A percentile compares a stretch with the other conserved stretches of the same genome.
Evolutionary conservation across 2,888 invertebrate species (phyloP).

Genomic region (Trilocha varians): DNA sequence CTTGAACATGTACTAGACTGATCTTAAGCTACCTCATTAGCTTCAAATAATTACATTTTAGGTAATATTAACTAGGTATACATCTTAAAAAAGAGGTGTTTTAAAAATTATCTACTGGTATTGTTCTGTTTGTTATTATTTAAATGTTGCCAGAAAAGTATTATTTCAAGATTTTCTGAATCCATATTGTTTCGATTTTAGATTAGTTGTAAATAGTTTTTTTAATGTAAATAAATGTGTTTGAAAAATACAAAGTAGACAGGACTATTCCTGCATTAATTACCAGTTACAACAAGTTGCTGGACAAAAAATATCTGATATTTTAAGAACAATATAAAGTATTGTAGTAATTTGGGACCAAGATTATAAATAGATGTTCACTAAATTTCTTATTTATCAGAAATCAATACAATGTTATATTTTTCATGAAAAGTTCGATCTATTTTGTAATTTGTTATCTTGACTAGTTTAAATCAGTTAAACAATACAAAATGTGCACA

Average conservation of each 20-base stretch:
- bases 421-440: too few relatives aligned
- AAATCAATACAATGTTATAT: too few relatives aligned
- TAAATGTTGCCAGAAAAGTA: neutral
- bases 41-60: neutral
- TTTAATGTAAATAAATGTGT: neutral
- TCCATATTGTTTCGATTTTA: neutral
- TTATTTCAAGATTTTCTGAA: neutral
- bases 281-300: neutral
- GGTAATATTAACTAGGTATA: neutral
- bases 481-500: too few relatives aligned
- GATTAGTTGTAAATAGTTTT: slow-evolving; percentile 1
- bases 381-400: too few relatives aligned
- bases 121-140: neutral
- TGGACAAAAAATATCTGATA: neutral
- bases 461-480: too few relatives aligned
- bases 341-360: neutral
- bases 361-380: neutral
- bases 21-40: neutral
- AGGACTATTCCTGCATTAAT: neutral
- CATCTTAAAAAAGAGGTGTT: neutral
- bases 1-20: neutral
- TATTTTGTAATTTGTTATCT: too few relatives aligned
- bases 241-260: neutral
- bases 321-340: neutral
- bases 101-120: neutral